Percentiles rank a stretch among this genome's conserved stretches.
These are phyloP conservation scores for Xiphophorus birchmanni DNA, from an alignment of 2,797 vertebrate species.

Conservation along the genomic window DNA sequence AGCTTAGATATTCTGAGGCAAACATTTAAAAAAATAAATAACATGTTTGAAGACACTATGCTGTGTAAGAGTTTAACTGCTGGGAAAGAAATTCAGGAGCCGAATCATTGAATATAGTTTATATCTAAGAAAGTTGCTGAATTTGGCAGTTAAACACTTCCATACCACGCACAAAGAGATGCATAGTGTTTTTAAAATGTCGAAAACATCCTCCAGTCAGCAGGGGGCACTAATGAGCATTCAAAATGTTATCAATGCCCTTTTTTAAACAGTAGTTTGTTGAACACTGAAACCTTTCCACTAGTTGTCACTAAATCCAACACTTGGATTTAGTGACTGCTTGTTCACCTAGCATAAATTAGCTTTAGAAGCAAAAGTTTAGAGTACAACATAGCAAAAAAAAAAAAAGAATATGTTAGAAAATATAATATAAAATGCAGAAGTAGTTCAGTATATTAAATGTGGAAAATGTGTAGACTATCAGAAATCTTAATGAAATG, in stretches of 20 bases:
- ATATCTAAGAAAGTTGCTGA: no score
- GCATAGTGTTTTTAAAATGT: not conserved
- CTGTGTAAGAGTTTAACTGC: no score
- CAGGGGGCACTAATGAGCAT: not conserved
- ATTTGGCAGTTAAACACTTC: no score
- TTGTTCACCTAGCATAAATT: not conserved
- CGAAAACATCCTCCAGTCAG: not conserved
- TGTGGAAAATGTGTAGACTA: not conserved
- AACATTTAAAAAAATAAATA: not conserved
- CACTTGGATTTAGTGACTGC: no score
- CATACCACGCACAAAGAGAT: rapidly evolving
- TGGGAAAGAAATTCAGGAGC: no score
- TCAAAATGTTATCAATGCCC: not conserved
- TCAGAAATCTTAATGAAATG: not conserved
- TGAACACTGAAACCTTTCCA: not conserved
- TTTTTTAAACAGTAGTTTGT: not conserved
- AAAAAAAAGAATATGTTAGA: not conserved
- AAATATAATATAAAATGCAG: not conserved
- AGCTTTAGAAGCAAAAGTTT: not conserved
- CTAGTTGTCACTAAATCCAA: not conserved
- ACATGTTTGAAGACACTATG: not conserved
- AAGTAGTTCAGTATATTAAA: not conserved
- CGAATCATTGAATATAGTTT: no score
- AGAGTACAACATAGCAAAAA: not conserved
- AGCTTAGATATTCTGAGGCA: not conserved